A percentile compares a stretch with the other conserved stretches of the same genome.
These are phyloP conservation scores for Colius striatus DNA, from an alignment of 2,113 vertebrate species.

Conservation along the genomic window DNA sequence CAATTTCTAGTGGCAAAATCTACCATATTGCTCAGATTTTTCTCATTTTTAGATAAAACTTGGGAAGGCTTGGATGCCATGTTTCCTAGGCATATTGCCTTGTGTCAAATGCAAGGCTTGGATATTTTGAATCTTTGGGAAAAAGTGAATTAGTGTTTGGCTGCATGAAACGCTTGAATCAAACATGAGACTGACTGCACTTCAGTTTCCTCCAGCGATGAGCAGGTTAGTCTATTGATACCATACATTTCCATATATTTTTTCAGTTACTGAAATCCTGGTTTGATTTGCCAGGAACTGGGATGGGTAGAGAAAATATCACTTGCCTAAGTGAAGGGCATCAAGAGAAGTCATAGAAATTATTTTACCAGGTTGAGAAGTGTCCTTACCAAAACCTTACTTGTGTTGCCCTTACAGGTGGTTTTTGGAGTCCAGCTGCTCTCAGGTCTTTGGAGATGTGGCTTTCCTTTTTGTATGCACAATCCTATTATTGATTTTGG, in stretches of 20 bases:
- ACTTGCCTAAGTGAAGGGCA: background rate
- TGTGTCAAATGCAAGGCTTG: background rate
- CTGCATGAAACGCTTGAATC: background rate
- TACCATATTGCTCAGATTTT: background rate
- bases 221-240: background rate
- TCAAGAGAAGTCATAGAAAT: background rate
- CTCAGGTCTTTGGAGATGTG: background rate
- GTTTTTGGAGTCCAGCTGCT: background rate
- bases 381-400: background rate
- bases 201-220: background rate
- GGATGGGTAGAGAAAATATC: background rate
- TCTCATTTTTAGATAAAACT: background rate
- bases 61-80: background rate
- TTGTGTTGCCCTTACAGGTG: rapidly evolving
- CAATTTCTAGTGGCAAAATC: background rate
- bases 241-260: background rate
- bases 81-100: background rate
- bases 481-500: background rate
- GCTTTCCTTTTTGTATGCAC: background rate
- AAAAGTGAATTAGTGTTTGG: background rate
- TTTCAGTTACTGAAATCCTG: background rate
- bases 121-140: background rate
- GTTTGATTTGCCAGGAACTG: background rate
- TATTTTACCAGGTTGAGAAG: background rate
- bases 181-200: background rate